Evolutionary conservation across 1,140 invertebrate genomes (phyloP), one percentile per base, ranked within the genome.

Genomic region (Drosophila lacertosa): DNA sequence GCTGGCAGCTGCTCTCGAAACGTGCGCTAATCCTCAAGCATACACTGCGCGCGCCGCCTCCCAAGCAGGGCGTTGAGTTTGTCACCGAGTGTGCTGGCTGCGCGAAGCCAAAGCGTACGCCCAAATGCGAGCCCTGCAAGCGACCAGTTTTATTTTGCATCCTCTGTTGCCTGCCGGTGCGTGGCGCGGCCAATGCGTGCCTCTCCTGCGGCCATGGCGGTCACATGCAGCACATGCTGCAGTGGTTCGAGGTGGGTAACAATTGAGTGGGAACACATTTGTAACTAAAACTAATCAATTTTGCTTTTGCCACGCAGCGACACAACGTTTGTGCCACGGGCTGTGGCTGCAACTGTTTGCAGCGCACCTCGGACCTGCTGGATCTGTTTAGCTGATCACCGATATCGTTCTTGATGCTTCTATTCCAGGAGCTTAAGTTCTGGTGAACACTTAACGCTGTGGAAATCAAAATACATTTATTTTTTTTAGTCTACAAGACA

Each of bases 191-290:
- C 11, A 96, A 95, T 81, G 95, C 95, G 70, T 98, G 97, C 89
- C 91, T 96, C 22, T 92, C 95, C 20, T 98, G 97, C 92, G 96
- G 97, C 1, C 98, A 99, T 92, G 97, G 97, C 32, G 97, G 97
- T 6, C 98, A 99, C 90, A 95, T 95, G 3, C 91, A 93, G 54
- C 97, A 98, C 91, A 93, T 98, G 83, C 92, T 94, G 65, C 92
- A 94, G 35, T 98, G 97, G 97, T 98, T 97, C 92, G 92, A 93
- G 83, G 91, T 94, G 32, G 96, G 96, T 89, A 93, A 16, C 3
- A n/a, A 2, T 7, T 1, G 6, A 32, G 9, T 3, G 1, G 20
- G 1, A 1, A 20, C 11, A 13, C 57, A 20, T 16, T 2, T 33
- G 16, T 10, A 22, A 20, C 3, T 9, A 10, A 11, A 42, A 15